phyloP scores from a whole-genome alignment of 2,113 vertebrate species.

The Muscicapa adusta region DNA sequence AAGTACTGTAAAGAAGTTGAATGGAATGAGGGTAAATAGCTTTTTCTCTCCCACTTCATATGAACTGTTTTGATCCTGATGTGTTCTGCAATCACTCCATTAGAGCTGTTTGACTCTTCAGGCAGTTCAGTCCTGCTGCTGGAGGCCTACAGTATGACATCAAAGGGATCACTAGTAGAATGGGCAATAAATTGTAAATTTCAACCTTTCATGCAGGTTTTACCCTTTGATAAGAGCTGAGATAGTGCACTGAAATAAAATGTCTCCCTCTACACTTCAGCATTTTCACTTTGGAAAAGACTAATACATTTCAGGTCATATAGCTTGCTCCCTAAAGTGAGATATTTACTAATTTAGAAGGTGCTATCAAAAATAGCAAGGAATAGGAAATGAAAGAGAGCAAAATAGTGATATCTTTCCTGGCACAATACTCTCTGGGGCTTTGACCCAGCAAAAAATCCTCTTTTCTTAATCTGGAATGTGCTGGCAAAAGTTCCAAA shows the following conservation, averaged over 20 bases:
- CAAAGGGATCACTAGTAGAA: background rate
- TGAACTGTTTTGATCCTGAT: background rate
- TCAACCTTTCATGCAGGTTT: background rate
- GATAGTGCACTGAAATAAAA: background rate
- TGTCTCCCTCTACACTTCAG: background rate
- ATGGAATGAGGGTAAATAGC: background rate
- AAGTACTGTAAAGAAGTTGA: background rate
- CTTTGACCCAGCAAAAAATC: constrained; percentile 29
- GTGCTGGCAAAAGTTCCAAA: background rate
- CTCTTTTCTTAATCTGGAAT: background rate
- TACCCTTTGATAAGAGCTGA: background rate
- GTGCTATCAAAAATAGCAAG: background rate
- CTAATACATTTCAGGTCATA: background rate
- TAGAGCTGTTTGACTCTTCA: background rate
- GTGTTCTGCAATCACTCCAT: background rate
- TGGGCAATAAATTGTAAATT: constrained; percentile 8
- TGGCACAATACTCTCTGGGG: background rate
- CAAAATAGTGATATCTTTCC: background rate
- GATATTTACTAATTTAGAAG: constrained; percentile 43
- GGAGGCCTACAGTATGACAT: background rate
- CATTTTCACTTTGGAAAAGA: constrained; percentile 8
- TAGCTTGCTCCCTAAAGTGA: background rate
- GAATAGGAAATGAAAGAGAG: background rate
- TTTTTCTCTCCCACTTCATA: background rate
- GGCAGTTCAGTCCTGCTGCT: background rate